Base-by-base conservation (phyloP, 2,888 invertebrate species). In the Eupsilia transversa region DNA sequence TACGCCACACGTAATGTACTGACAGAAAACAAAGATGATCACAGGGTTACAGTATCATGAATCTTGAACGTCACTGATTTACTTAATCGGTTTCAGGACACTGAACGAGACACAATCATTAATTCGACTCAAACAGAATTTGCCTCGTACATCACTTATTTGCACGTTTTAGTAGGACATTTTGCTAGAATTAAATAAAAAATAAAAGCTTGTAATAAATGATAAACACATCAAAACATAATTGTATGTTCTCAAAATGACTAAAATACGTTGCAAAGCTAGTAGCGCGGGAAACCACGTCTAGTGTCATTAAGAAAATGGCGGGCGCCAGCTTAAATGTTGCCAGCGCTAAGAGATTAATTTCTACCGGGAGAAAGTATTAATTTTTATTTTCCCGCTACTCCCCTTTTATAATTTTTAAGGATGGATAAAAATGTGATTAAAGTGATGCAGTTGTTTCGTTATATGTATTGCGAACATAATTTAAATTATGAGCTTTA, bases 261-360 rank as follows among this genome's bases (percentile, higher is more conserved):
- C 83, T 87, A 72, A 81, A 86, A 86, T 86, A 82, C 63, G 72
- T 77, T 78, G 85, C 83, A 84, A 85, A 83, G 83, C 83, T 81
- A 88, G 84, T 84, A 83, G 82, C 77, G 87, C 86, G 79, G 79
- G 79, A 85, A 87, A 83, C 78, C 86, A 43, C 80, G 73, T 87
- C 85, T 91, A 93, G 93, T 92, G 91, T 92, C 93, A 94, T 94
- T 94, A 94, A 86, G 90, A 91, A 92, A 93, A 94, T 92, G 91
- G 91, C 91, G 91, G 88, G 84, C 87, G 84, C 86, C 89, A 88
- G 89, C 86, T 92, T 91, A 90, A 92, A 92, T 92, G 93, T 93
- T 93, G 90, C 93, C 91, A 91, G 90, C 91, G 88, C 80, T 82
- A 77, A 88, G 85, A 87, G 87, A 86, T 79, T 87, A 87, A 87